phyloP scores from a whole-genome alignment of 2,888 invertebrate species.

The Acronicta psi region DNA sequence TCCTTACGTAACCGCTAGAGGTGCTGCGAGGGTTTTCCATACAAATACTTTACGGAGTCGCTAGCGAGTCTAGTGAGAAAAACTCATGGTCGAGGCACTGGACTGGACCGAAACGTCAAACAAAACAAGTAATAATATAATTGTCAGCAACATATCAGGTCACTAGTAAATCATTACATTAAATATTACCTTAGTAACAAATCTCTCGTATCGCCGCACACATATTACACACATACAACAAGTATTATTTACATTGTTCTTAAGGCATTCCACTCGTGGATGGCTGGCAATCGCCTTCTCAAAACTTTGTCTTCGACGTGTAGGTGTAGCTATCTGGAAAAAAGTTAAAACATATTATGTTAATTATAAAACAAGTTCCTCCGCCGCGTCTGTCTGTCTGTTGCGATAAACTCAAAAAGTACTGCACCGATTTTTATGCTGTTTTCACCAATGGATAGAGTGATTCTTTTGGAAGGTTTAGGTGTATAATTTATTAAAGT shows the following conservation, averaged over 20 bases:
- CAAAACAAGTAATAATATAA: not conserved
- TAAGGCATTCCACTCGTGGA: constrained; percentile 64
- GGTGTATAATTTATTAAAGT: too few relatives aligned
- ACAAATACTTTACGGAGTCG: too few relatives aligned
- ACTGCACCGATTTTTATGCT: too few relatives aligned
- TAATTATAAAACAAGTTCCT: too few relatives aligned
- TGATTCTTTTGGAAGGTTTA: too few relatives aligned
- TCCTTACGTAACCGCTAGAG: too few relatives aligned
- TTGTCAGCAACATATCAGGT: constrained; percentile 1
- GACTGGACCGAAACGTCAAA: constrained; percentile 1
- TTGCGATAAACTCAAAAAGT: too few relatives aligned
- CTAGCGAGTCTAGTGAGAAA: too few relatives aligned
- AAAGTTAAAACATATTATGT: not conserved
- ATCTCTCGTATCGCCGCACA: constrained; percentile 32
- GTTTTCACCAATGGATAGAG: too few relatives aligned
- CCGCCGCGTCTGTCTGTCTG: too few relatives aligned
- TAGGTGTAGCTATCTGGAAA: constrained; percentile 24
- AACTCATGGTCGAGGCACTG: too few relatives aligned
- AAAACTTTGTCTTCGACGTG: constrained; percentile 29
- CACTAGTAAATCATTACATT: constrained; percentile 30
- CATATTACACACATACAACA: constrained; percentile 60
- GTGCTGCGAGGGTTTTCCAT: too few relatives aligned
- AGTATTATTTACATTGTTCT: constrained; percentile 69
- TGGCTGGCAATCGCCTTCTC: constrained; percentile 20
- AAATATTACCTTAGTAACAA: constrained; percentile 24